Conservation (phyloP, 2,888 invertebrate genomes). For the Tetheella fluctuosa region DNA sequence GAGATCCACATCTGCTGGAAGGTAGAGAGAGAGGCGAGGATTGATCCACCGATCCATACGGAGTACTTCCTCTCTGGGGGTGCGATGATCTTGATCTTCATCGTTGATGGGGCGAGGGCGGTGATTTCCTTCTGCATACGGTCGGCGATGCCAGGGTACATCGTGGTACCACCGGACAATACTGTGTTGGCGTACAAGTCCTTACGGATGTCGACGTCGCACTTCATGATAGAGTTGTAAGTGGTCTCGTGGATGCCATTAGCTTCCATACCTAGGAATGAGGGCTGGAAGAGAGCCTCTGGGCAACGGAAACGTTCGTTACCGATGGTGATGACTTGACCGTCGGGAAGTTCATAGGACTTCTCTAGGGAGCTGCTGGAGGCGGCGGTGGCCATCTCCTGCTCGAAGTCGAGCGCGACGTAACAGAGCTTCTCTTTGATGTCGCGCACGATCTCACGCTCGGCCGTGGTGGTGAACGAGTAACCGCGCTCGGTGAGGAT, state of each 20-base stretch:
- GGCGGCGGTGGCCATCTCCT: conserved; percentile 97
- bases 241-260: conserved; percentile 95
- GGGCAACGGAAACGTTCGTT: conserved; percentile 98
- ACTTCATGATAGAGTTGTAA: conserved; percentile 99
- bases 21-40: conserved; percentile 95
- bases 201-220: conserved; percentile 98
- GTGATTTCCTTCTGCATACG: conserved; percentile 97
- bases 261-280: conserved; percentile 95
- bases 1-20: conserved; percentile 99
- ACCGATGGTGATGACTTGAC: conserved; percentile 96
- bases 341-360: conserved; percentile 97
- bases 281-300: conserved; percentile 97
- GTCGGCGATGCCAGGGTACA: conserved; percentile 98
- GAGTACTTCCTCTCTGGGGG: conserved; percentile 98
- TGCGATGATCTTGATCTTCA: conserved; percentile 98
- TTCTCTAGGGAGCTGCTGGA: conserved; percentile 97
- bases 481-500: conserved; percentile 95
- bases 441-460: conserved; percentile 96
- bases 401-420: conserved; percentile 94
- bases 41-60: conserved; percentile 97
- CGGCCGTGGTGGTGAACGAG: conserved; percentile 95
- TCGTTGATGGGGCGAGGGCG: conserved; percentile 94
- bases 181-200: conserved; percentile 98
- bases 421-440: conserved; percentile 97
- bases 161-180: conserved; percentile 96